Conservation (phyloP, 2,797 vertebrate species). For the Galaxias olidus region DNA sequence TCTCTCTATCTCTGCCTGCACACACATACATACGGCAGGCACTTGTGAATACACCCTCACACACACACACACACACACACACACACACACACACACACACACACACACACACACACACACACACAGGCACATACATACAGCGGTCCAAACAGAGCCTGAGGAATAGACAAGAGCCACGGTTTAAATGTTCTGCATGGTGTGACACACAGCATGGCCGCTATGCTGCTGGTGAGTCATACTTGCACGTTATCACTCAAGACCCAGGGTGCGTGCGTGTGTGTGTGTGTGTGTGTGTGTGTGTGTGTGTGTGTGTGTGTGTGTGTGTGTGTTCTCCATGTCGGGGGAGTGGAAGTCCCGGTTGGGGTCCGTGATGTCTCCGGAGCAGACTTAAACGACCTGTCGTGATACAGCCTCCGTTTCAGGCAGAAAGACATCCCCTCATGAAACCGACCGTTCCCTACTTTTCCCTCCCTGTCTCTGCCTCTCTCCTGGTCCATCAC, state of each 20-base stretch:
- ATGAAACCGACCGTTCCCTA: too few species aligned
- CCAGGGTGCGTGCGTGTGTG: background rate
- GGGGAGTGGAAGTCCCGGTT: background rate
- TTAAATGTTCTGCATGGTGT: background rate
- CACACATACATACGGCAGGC: background rate
- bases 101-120: background rate
- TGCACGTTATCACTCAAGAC: background rate
- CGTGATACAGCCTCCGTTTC: too few species aligned
- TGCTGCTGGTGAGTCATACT: background rate
- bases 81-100: slow-evolving; percentile 4
- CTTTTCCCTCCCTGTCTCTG: too few species aligned
- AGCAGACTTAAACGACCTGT: background rate
- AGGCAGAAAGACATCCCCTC: too few species aligned
- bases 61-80: background rate
- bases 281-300: slow-evolving; percentile 2
- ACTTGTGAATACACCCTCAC: background rate
- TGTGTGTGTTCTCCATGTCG: background rate
- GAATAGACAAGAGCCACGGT: background rate
- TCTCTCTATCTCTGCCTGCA: slow-evolving; percentile 15
- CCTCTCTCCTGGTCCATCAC: too few species aligned
- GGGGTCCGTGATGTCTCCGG: background rate
- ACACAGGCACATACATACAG: slow-evolving; percentile 1
- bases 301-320: background rate
- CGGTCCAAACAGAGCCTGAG: background rate
- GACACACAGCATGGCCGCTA: background rate